phyloP scores from a whole-genome alignment of 2,888 invertebrate species.

The Apomyelois bistriatella region DNA sequence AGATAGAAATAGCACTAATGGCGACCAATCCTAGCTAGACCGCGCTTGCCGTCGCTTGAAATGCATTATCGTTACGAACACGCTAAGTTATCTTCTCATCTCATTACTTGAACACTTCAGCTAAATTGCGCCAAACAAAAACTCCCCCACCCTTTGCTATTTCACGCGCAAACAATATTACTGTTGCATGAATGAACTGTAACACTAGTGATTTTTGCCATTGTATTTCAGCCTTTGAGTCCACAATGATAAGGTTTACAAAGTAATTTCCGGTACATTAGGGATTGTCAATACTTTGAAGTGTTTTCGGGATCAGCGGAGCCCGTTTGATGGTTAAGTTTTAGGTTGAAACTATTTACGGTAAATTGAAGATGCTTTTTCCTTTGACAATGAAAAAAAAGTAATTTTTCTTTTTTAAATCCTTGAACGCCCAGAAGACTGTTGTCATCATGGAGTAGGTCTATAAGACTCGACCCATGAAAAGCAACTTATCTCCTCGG shows the following conservation, averaged over 20 bases:
- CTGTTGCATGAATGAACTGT: slow-evolving; percentile 9
- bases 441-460: no score
- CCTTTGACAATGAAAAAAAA: not conserved
- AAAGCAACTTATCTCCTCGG: no score
- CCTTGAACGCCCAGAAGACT: no score
- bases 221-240: not conserved
- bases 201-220: not conserved
- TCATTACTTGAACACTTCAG: slow-evolving; percentile 10
- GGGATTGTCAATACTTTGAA: slow-evolving; percentile 8
- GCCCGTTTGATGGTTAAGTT: not conserved
- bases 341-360: not conserved
- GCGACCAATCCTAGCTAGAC: no score
- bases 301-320: not conserved
- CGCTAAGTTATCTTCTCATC: no score
- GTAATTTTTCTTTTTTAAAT: no score
- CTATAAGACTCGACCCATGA: no score
- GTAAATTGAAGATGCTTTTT: not conserved
- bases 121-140: slow-evolving; percentile 14
- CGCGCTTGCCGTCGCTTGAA: no score
- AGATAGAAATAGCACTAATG: no score
- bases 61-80: no score
- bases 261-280: not conserved
- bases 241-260: not conserved
- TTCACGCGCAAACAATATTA: slow-evolving; percentile 13
- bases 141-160: slow-evolving; percentile 12